Evolutionary conservation across 2,113 vertebrate species (phyloP), one percentile per base, ranked within the genome.

Genomic region (Isichthys henryi): DNA sequence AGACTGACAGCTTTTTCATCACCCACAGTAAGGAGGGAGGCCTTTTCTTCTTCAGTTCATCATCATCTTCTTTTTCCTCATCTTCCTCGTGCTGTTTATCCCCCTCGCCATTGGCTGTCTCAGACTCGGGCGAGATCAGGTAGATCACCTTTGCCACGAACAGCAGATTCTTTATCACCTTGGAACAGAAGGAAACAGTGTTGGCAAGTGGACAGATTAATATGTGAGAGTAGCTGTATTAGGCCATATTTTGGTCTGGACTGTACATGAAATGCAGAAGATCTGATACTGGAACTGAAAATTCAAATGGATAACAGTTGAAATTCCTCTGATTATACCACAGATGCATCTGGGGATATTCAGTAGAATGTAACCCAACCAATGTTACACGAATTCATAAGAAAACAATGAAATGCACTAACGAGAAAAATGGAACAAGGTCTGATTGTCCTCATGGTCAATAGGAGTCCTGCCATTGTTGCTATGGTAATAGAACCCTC

Each of bases 111-210:
- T 90, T 56, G 77, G 53, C 70, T 5, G 93, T 89, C 5, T 95
- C 94, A 19, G 93, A 95, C 90, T 96, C 94, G 2, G 96, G 96
- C 27, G 95, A 96, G 86, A 99, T 91, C 88, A 98, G 96, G 93
- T 98, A 97, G 52, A 99, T 94, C 91, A 98, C 96, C 93, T 98
- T 98, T 74, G 97, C 97, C 10, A 98, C 94, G 11, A 98, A 99
- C 90, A 99, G 93, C 90, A 99, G 95, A 92, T 99, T 99, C 96
- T 99, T 99, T 92, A 99, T 94, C 89, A 99, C 96, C 98, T 99
- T 93, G 46, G 45, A 39, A 90, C 13, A 19, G 9, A 48, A 82
- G 62, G n/a, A 27, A 90, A 1, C 6, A 35, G 89, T 3, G 3
- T 0, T 3, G 3, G 87, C 92, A 13, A 92, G 6, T 80, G 49